Base-by-base conservation (phyloP, 2,888 invertebrate genomes). In the Orthosia gracilis region DNA sequence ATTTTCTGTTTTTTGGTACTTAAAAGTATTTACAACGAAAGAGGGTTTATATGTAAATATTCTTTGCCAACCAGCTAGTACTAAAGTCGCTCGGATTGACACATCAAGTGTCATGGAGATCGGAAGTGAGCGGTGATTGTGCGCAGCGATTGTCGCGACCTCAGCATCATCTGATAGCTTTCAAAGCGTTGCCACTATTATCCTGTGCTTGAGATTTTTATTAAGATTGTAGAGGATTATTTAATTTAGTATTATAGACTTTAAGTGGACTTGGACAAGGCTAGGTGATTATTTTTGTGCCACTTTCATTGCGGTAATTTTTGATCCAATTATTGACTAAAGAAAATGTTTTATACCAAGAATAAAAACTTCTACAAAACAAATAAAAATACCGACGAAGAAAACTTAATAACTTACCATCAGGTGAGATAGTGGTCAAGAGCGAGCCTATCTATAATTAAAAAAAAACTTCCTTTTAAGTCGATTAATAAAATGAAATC, bases 111-210 rank as follows among this genome's bases (percentile, higher is more conserved):
- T 82, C 83, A 63, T 58, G 26, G 40, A 26, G 59, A 73, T 82
- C 83, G 85, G 83, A 85, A 85, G 83, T 82, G 73, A 83, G 69
- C 72, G 85, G 85, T 0, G 85, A 84, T 69, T 69, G 65, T 62
- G 59, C 31, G 49, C 58, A 31, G 54, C 45, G 72, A 74, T 83
- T 65, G 45, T 52, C 1, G n/a, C 49, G 80, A 59, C 85, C 83
- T 85, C 72, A 85, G 83, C 80, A 72, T 67, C 80, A 83, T 83
- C 85, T 50, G 85, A 84, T 84, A 83, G 65, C 62, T 76, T 80
- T 69, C 67, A 84, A 67, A 52, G 67, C 49, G 64, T 49, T 66
- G 68, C 59, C 55, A 59, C 54, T 57, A 58, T 68, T 65, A 54
- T 54, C 52, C 49, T 64, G 23, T 23, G 64, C 40, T 18, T 80